These are phyloP conservation scores for Ectropis crepuscularia DNA, from an alignment of 2,888 invertebrate species.

Conservation along the genomic window DNA sequence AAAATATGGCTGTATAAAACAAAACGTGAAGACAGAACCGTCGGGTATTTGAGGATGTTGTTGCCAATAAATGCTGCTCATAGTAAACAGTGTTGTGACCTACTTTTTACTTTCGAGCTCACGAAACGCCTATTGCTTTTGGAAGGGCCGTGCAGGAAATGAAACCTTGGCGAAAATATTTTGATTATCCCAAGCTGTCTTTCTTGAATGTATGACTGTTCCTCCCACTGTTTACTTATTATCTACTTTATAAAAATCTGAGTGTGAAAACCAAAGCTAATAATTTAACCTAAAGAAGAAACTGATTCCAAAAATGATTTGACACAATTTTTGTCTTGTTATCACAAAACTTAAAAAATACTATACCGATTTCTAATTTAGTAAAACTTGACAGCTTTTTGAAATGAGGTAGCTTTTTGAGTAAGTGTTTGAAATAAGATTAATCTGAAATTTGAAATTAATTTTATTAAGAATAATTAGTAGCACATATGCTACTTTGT, in stretches of 20 bases:
- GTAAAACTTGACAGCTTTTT: no score
- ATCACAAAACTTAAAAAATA: no score
- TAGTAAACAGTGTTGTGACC: slow-evolving; percentile 53
- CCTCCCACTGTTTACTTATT: background rate
- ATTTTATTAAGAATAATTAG: no score
- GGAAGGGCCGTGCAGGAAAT: slow-evolving; percentile 24
- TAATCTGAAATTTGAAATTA: no score
- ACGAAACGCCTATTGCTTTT: slow-evolving; percentile 31
- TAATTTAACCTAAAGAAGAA: no score
- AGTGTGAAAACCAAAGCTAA: background rate
- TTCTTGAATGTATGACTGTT: background rate
- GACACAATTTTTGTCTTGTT: no score
- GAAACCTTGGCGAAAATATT: slow-evolving; percentile 24
- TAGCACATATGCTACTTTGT: no score
- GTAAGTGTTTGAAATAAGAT: no score
- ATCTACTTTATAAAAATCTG: background rate
- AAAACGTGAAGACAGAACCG: slow-evolving; percentile 33
- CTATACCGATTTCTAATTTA: no score
- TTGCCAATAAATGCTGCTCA: slow-evolving; percentile 47
- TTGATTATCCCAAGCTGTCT: slow-evolving; percentile 21
- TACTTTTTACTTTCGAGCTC: slow-evolving; percentile 42
- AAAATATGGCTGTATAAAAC: slow-evolving; percentile 27
- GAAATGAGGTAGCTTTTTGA: no score
- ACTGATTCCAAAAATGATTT: no score
- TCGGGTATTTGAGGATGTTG: slow-evolving; percentile 38